These are phyloP conservation scores for Lepilemur septentrionalis DNA, from an alignment of 2,797 vertebrate genomes.

Conservation along the genomic window DNA sequence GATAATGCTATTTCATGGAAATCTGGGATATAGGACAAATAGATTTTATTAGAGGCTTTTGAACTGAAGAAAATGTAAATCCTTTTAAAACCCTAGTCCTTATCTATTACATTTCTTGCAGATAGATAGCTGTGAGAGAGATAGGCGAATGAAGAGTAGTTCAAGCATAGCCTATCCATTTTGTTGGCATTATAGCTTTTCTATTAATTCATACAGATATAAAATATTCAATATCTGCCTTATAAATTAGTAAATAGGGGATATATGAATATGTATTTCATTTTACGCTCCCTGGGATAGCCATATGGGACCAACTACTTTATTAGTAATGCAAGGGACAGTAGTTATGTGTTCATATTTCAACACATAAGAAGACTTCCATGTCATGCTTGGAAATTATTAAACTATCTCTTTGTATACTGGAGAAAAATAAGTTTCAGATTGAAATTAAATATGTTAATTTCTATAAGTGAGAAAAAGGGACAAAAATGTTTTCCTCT, in stretches of 20 bases:
- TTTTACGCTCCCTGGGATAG: conserved; percentile 49
- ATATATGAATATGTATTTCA: conserved; percentile 76
- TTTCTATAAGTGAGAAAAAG: neutral
- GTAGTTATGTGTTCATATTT: conserved; percentile 56
- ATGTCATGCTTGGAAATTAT: neutral
- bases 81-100: neutral
- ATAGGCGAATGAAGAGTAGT: neutral
- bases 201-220: conserved; percentile 74
- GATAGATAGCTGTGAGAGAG: conserved; percentile 24
- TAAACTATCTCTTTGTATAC: neutral
- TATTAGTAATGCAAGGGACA: conserved; percentile 40
- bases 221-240: conserved; percentile 74
- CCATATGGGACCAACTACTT: conserved; percentile 52
- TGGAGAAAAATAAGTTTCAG: neutral
- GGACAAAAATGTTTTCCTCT: neutral
- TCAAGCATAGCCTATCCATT: conserved; percentile 62
- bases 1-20: neutral
- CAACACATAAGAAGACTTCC: neutral
- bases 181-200: conserved; percentile 70
- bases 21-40: neutral
- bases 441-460: conserved; percentile 41
- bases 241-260: conserved; percentile 78
- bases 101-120: neutral
- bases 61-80: neutral
- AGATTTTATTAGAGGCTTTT: neutral